Percentiles rank a stretch among this genome's conserved stretches.
Conservation (phyloP, 1,140 invertebrate genomes). For the Orchesella cincta region DNA sequence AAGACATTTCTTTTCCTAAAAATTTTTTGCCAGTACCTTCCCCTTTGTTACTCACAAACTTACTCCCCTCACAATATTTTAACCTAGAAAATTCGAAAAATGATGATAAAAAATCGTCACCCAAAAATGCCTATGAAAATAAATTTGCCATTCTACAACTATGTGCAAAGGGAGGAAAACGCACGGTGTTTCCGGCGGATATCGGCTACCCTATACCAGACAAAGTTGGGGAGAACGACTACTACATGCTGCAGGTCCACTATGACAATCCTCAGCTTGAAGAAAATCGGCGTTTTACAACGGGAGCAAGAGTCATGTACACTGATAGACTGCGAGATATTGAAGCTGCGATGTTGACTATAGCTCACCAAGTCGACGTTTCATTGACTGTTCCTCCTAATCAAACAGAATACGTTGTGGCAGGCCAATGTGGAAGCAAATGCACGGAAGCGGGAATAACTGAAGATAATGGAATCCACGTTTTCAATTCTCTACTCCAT, state of each 20-base stretch:
- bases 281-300: neutral
- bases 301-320: neutral
- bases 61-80: too few relatives aligned
- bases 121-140: too few relatives aligned
- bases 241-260: conserved; percentile 11
- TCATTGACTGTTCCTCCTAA: conserved; percentile 4
- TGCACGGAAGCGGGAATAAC: conserved; percentile 1
- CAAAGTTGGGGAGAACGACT: neutral
- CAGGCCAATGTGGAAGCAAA: conserved; percentile 34
- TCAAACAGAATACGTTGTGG: neutral
- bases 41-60: too few relatives aligned
- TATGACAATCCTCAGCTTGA: neutral
- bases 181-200: conserved; percentile 1
- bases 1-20: too few relatives aligned
- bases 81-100: too few relatives aligned
- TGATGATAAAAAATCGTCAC: too few relatives aligned
- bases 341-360: conserved; percentile 1
- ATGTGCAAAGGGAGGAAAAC: neutral
- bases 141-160: too few relatives aligned
- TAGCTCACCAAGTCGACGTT: neutral
- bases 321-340: neutral
- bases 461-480: conserved; percentile 34
- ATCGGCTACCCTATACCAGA: neutral
- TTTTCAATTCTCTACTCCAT: conserved; percentile 39
- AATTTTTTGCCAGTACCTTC: too few relatives aligned